Conservation (phyloP, 2,113 vertebrate genomes). For the Rhabdomys dilectus region DNA sequence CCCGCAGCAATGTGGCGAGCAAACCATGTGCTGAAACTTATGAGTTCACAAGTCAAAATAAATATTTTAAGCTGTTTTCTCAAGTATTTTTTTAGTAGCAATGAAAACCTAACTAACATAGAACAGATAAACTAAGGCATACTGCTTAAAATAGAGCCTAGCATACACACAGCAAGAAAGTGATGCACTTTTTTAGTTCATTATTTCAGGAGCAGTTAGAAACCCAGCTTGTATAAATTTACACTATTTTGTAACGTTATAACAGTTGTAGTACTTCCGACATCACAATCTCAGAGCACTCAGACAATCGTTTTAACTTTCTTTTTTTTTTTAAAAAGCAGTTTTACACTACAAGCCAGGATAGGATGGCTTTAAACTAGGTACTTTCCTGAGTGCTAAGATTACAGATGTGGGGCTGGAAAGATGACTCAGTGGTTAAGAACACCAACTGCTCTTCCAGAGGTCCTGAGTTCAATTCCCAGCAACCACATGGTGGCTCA, state of each 20-base stretch:
- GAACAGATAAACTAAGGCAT: not conserved
- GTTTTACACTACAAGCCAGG: not conserved
- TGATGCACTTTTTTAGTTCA: not conserved
- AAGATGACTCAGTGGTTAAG: no score
- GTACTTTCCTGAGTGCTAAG: not conserved
- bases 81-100: not conserved
- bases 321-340: not conserved
- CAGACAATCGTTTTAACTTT: not conserved
- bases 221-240: constrained; percentile 26
- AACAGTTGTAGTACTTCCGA: not conserved
- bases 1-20: not conserved
- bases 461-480: no score
- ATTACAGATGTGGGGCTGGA: not conserved
- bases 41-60: not conserved
- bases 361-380: not conserved
- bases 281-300: not conserved
- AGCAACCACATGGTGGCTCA: no score
- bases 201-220: constrained; percentile 14
- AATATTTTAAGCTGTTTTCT: not conserved
- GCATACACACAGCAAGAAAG: not conserved
- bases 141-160: not conserved
- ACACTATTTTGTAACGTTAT: constrained; percentile 1
- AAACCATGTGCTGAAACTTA: not conserved
- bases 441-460: no score
- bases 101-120: not conserved